These are phyloP conservation scores for Meandrina meandrites DNA, from an alignment of 92 coral and sea anemone genomes.

Conservation along the genomic window DNA sequence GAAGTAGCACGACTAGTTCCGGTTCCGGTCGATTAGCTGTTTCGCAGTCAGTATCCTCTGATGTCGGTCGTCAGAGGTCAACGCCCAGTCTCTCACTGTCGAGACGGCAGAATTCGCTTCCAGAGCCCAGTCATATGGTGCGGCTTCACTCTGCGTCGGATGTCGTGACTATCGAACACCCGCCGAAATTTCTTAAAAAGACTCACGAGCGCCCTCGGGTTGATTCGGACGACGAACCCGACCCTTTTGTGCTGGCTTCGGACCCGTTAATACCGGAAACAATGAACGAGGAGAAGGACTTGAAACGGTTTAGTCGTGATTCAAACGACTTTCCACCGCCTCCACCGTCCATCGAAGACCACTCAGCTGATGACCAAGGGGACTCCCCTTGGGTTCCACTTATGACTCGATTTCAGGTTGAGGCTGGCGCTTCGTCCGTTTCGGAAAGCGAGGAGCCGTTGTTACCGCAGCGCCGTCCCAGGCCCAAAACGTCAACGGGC, in stretches of 20 bases:
- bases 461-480: conserved; percentile 61
- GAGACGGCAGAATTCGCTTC: conserved; percentile 34
- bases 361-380: conserved; percentile 46
- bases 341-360: conserved; percentile 65
- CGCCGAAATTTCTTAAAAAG: conserved; percentile 10
- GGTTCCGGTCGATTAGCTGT: conserved; percentile 22
- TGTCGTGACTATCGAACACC: conserved; percentile 18
- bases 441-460: conserved; percentile 73
- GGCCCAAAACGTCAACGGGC: conserved; percentile 51
- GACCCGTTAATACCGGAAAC: conserved; percentile 35
- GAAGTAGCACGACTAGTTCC: conserved; percentile 23
- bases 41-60: conserved; percentile 27
- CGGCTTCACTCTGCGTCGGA: conserved; percentile 36
- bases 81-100: conserved; percentile 32
- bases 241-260: conserved; percentile 25
- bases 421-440: conserved; percentile 41
- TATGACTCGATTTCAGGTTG: conserved; percentile 78
- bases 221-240: conserved; percentile 37
- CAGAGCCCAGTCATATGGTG: conserved; percentile 10
- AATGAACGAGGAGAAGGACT: conserved; percentile 18
- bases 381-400: conserved; percentile 92
- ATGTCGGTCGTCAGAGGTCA: conserved; percentile 27
- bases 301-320: conserved; percentile 36
- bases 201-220: conserved; percentile 30
- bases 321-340: conserved; percentile 76